Evolutionary conservation across 2,888 invertebrate species (phyloP).

Genomic region (Loripinus fragilis): DNA sequence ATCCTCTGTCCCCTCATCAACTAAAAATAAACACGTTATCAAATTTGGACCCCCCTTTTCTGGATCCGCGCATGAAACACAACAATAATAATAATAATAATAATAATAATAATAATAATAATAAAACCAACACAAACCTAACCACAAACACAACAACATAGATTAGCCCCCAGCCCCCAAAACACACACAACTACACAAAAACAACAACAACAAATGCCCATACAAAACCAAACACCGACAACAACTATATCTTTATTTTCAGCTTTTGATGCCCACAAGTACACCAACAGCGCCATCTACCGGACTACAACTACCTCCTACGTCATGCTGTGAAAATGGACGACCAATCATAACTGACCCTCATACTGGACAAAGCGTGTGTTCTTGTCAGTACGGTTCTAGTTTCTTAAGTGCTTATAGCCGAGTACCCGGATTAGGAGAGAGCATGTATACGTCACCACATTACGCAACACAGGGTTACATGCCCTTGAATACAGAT

Average conservation of each 20-base stretch:
- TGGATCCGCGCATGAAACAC: no score
- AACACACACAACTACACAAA: no score
- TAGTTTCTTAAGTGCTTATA: constrained; percentile 88
- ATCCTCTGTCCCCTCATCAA: no score
- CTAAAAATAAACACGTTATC: no score
- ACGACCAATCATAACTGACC: constrained; percentile 84
- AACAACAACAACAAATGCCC: no score
- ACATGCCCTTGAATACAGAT: constrained; percentile 82
- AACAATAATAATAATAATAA: no score
- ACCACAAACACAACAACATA: no score
- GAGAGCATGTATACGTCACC: constrained; percentile 79
- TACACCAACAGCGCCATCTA: constrained; percentile 10
- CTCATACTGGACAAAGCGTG: constrained; percentile 81
- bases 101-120: no score
- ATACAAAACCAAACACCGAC: no score
- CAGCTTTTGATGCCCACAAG: constrained; percentile 60
- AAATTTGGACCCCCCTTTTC: no score
- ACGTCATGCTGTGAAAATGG: constrained; percentile 94
- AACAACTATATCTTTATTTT: constrained; percentile 12
- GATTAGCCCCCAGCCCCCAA: no score
- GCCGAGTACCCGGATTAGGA: constrained; percentile 85
- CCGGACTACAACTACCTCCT: constrained; percentile 42
- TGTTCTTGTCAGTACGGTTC: constrained; percentile 88
- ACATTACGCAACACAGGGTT: constrained; percentile 80
- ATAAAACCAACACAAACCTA: no score